Evolutionary conservation across 2,888 invertebrate species (phyloP), one percentile per base, ranked within the genome.

Genomic region (Pheosia gnoma): DNA sequence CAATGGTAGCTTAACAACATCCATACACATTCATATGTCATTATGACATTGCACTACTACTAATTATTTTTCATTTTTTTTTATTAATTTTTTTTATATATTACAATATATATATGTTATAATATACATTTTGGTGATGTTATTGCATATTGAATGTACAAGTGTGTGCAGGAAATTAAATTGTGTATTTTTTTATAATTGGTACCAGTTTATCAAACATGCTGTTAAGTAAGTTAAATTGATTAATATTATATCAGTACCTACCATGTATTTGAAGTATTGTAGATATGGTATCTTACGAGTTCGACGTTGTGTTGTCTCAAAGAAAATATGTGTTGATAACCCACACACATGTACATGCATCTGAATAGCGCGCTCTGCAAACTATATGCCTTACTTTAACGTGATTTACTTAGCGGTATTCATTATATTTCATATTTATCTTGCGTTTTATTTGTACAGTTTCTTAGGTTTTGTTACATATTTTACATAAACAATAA

Each of bases 401-500:
- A 25, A 57, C 59, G 53, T 55, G 52, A 41, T 25, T 57, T 45
- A 37, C n/a, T 5, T 47, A 10, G 52, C 10, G 36, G 5, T 57
- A 4, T 10, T 38, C 52, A 47, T 45, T 13, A 8, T 53, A 45
- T 10, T 45, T 45, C 45, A 11, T 13, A 51, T 51, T 51, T 51
- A 51, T 51, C 38, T 54, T 36, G 25, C 5, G 25, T 54, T 67
- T 63, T 41, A 64, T 66, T 61, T 58, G 60, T 61, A 61, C 11
- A 59, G 58, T 58, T 70, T 58, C 64, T 69, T 63, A 64, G 64
- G 51, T 77, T 80, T 77, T 79, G 63, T 77, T 75, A 75, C 65
- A 60, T 75, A 77, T 78, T 78, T 79, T 78, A 79, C 63, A 80
- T 77, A 81, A 80, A 82, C 71, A 68, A 77, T 57, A 74, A 66